Conservation (phyloP, 2,797 vertebrate genomes). For the Tragelaphus eurycerus region DNA sequence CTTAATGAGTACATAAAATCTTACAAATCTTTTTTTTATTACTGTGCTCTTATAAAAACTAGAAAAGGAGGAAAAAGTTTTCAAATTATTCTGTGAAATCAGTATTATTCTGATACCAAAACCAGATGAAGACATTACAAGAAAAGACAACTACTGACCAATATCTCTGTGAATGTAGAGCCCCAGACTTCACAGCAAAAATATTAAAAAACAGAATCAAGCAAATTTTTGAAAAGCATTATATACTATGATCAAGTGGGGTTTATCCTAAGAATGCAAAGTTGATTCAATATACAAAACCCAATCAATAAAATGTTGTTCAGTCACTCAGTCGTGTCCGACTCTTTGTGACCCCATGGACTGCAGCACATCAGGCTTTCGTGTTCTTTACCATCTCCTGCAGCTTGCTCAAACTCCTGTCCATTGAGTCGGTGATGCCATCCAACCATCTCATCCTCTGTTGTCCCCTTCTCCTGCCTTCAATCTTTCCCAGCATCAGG, state of each 20-base stretch:
- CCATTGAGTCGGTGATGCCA: not conserved
- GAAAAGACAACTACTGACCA: not conserved
- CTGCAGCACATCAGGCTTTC: not conserved
- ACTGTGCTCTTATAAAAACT: not conserved
- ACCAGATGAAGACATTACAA: not conserved
- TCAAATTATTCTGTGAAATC: not conserved
- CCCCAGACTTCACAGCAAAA: not conserved
- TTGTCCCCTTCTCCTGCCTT: not conserved
- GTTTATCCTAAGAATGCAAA: not conserved
- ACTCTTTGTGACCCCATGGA: not conserved
- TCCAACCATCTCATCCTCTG: not conserved
- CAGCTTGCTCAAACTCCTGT: not conserved
- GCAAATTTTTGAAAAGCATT: not conserved
- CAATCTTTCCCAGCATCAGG: not conserved
- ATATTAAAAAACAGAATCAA: not conserved
- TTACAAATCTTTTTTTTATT: not conserved
- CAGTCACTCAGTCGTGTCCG: fast-evolving
- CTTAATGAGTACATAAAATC: not conserved
- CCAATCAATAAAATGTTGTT: not conserved
- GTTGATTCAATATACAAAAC: not conserved
- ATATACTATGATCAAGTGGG: not conserved
- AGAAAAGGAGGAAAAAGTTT: not conserved
- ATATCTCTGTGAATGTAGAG: not conserved
- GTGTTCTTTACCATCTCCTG: not conserved
- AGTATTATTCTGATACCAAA: not conserved